These are phyloP conservation scores for Proisotoma minuta DNA, from an alignment of 2,888 invertebrate species.

Conservation along the genomic window DNA sequence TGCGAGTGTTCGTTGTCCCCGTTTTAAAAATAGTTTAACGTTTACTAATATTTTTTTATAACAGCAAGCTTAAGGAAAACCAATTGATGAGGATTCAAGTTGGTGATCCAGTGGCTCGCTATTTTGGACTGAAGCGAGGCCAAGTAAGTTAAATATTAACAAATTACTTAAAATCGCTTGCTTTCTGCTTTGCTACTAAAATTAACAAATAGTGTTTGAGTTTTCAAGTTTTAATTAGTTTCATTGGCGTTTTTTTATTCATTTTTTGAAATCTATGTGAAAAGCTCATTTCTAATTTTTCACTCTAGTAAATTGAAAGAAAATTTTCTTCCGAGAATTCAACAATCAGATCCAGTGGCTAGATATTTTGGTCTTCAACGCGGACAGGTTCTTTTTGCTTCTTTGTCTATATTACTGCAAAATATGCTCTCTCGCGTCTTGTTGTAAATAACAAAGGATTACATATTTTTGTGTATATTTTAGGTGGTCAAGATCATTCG, in stretches of 20 bases:
- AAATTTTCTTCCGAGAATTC: conserved; percentile 58
- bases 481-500: conserved; percentile 96
- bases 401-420: too few species aligned
- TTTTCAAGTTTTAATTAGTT: too few species aligned
- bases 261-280: not conserved
- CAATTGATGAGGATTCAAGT: conserved; percentile 98
- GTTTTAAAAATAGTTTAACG: too few species aligned
- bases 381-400: conserved; percentile 34
- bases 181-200: not conserved
- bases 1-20: too few species aligned
- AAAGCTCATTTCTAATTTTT: not conserved
- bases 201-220: too few species aligned
- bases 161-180: not conserved
- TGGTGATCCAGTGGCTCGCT: conserved; percentile 96
- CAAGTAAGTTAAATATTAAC: conserved; percentile 62
- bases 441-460: too few species aligned
- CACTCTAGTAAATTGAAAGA: conserved; percentile 53
- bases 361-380: conserved; percentile 56
- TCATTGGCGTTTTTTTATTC: not conserved
- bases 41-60: conserved; percentile 11
- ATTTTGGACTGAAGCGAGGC: conserved; percentile 96
- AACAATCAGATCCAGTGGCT: conserved; percentile 58
- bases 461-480: conserved; percentile 50
- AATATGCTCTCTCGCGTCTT: too few species aligned
- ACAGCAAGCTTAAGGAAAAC: conserved; percentile 91